These are phyloP conservation scores for Brevipalpus yothersi DNA, from an alignment of 1,140 invertebrate species.

Conservation along the genomic window DNA sequence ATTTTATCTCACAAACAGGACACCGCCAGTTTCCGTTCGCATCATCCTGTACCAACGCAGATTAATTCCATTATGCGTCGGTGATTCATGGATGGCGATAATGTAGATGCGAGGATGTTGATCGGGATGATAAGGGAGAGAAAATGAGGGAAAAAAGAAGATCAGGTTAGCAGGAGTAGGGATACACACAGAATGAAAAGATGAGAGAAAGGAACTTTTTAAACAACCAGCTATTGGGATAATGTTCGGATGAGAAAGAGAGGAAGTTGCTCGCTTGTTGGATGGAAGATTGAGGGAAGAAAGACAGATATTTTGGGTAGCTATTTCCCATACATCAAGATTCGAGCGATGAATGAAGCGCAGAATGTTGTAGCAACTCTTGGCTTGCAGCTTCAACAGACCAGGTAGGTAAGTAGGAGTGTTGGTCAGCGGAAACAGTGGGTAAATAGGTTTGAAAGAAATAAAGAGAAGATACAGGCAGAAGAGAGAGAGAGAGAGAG, in stretches of 20 bases:
- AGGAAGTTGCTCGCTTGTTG: slow-evolving; percentile 18
- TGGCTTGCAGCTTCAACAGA: background rate
- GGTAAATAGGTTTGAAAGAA: background rate
- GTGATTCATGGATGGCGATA: background rate
- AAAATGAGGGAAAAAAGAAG: background rate
- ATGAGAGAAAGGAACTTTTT: background rate
- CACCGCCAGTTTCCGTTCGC: slow-evolving; percentile 18
- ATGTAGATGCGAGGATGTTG: background rate
- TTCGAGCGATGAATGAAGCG: background rate
- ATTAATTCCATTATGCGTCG: background rate
- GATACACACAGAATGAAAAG: background rate
- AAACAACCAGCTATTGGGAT: background rate
- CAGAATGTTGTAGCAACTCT: slow-evolving; percentile 1
- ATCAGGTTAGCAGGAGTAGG: background rate
- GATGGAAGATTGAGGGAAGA: background rate
- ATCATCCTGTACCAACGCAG: background rate
- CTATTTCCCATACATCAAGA: background rate
- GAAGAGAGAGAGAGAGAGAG: too few species aligned
- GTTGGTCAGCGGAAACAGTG: background rate
- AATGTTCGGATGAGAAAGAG: slow-evolving; percentile 16
- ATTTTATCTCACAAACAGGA: slow-evolving; percentile 33
- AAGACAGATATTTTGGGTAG: background rate
- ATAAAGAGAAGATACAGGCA: background rate
- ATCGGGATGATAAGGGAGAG: background rate
- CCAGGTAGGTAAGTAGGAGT: background rate